Conservation (phyloP, 2,888 invertebrate species). For the Trachelus tabidus region DNA sequence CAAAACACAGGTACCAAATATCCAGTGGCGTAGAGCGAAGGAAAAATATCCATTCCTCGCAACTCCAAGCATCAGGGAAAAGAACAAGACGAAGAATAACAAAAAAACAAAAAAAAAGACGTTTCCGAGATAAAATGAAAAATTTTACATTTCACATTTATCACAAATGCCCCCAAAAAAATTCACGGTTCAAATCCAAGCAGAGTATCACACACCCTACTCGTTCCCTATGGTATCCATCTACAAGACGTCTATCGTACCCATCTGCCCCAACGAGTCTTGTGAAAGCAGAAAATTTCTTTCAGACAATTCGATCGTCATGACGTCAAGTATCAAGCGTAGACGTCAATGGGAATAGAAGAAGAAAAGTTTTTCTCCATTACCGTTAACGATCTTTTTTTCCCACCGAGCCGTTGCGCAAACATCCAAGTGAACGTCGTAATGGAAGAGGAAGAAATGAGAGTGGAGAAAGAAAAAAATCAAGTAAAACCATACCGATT, state of each 20-base stretch:
- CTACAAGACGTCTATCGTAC: neutral
- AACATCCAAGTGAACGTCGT: slow-evolving; percentile 5
- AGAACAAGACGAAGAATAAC: too few species aligned
- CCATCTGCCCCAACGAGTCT: neutral
- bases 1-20: too few species aligned
- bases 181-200: neutral
- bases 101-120: too few species aligned
- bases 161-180: too few species aligned
- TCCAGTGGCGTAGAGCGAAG: too few species aligned
- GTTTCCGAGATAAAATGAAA: too few species aligned
- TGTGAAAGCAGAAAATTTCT: neutral
- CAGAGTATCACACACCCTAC: neutral
- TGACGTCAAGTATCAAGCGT: neutral
- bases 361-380: slow-evolving; percentile 26
- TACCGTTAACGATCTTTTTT: slow-evolving; percentile 44
- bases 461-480: slow-evolving; percentile 8
- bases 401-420: slow-evolving; percentile 20
- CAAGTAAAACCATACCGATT: neutral
- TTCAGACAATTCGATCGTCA: neutral
- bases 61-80: too few species aligned
- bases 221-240: neutral
- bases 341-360: neutral
- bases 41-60: too few species aligned
- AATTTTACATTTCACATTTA: too few species aligned
- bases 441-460: slow-evolving; percentile 9